Base-by-base conservation (phyloP, 2,888 invertebrate genomes). In the Thymelicus lineola region DNA sequence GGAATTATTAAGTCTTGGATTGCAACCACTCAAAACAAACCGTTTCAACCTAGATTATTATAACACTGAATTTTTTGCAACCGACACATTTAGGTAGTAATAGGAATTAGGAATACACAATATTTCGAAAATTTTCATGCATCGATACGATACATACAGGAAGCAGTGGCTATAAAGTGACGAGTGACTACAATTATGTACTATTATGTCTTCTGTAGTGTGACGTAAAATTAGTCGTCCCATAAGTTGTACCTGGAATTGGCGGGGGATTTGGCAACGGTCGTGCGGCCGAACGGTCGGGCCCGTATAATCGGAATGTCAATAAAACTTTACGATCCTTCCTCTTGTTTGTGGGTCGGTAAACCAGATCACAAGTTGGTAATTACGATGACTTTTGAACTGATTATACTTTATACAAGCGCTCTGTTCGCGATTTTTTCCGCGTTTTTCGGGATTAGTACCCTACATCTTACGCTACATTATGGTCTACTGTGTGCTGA, bases 271-370 rank as follows among this genome's bases (percentile, higher is more conserved):
- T 67, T 61, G 67, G 62, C 71, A n/a, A 64, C 57, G 61, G 20
- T 53, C 55, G n/a, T 45, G 61, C 28, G 28, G 28, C 28, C 28
- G 28, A 0, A 28, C 28, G 28, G 28, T 28, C 28, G 38, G 38
- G 62, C 69, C 71, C 70, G 72, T 70, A 55, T 74, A 74, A 73
- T 76, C 59, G 48, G 38, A 67, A 74, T 77, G 79, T 78, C 86
- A 79, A 88, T 89, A 88, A 89, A 88, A 83, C 72, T 88, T 89
- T 88, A 89, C 79, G 82, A 79, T 74, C 73, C 80, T 87, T 86
- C 87, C 86, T 85, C 83, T 79, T 79, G 79, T 84, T 82, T 82
- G 81, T 80, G 80, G 80, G 78, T 74, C 80, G 74, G 72, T 74
- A 74, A 76, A 76, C 75, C 75, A 74, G 77, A 75, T 76, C 75